Percentiles rank a stretch among this genome's conserved stretches.
These are phyloP conservation scores for Pitta sordida DNA, from an alignment of 2,113 vertebrate genomes.

Conservation along the genomic window DNA sequence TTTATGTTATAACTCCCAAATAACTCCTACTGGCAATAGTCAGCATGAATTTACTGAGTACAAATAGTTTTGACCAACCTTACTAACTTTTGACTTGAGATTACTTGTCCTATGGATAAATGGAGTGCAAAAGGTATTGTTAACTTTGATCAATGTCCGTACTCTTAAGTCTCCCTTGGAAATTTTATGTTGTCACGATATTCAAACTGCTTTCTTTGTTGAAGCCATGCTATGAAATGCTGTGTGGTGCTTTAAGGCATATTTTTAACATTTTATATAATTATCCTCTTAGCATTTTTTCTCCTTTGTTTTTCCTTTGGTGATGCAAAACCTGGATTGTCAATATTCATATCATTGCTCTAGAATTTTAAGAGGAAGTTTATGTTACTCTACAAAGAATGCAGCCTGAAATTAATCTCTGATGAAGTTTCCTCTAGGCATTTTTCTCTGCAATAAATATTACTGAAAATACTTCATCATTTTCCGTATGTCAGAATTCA, in stretches of 20 bases:
- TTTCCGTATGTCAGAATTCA: background rate
- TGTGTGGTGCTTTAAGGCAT: background rate
- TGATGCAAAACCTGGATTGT: background rate
- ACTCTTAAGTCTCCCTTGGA: background rate
- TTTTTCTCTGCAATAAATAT: background rate
- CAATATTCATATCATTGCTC: background rate
- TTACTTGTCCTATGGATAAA: background rate
- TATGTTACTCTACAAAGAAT: background rate
- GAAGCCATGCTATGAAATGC: background rate
- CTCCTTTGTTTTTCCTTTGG: background rate
- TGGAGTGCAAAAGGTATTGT: background rate
- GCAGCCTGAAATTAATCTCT: background rate
- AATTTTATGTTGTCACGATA: background rate
- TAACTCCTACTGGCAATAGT: background rate
- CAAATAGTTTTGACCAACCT: background rate
- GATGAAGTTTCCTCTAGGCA: background rate
- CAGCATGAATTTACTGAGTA: background rate
- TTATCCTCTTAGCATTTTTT: background rate
- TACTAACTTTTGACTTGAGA: background rate
- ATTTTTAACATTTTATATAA: background rate
- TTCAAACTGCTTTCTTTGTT: background rate
- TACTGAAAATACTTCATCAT: background rate
- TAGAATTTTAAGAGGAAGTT: background rate
- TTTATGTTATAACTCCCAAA: background rate
- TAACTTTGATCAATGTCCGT: background rate